Percentiles rank a stretch among this genome's conserved stretches.
phyloP scores from a whole-genome alignment of 2,888 invertebrate genomes.

The Alentia gelatinosa region DNA sequence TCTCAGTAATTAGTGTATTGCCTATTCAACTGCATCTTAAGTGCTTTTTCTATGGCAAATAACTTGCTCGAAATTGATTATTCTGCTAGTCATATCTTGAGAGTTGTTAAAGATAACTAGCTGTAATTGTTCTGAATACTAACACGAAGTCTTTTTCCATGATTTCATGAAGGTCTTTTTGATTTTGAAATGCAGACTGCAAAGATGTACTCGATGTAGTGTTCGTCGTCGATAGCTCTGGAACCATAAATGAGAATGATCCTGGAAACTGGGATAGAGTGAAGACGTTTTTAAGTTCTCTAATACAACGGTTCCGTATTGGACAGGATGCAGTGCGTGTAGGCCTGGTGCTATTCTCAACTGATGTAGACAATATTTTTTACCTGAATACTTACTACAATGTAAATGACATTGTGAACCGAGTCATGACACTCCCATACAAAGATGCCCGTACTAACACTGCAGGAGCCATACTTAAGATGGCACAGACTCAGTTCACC shows the following conservation, averaged over 20 bases:
- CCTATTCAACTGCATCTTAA: too few relatives aligned
- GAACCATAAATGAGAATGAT: constrained; percentile 54
- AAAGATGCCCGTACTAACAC: constrained; percentile 55
- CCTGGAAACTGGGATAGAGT: constrained; percentile 55
- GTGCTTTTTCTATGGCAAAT: too few relatives aligned
- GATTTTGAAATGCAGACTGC: background rate
- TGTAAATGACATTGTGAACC: background rate
- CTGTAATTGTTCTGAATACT: too few relatives aligned
- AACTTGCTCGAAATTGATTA: too few relatives aligned
- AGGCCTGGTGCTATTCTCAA: constrained; percentile 46
- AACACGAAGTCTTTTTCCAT: too few relatives aligned
- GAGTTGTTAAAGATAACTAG: too few relatives aligned
- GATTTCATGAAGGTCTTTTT: too few relatives aligned
- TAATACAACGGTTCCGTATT: constrained; percentile 42
- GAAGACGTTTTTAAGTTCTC: constrained; percentile 23
- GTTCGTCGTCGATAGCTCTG: constrained; percentile 57
- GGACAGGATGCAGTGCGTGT: constrained; percentile 40
- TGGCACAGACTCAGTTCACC: constrained; percentile 9
- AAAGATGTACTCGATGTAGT: constrained; percentile 46
- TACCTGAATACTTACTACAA: constrained; percentile 28
- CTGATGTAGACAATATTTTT: constrained; percentile 23
- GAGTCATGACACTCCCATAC: constrained; percentile 33
- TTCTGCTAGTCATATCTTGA: too few relatives aligned
- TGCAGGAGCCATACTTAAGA: constrained; percentile 11
- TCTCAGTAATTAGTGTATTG: too few relatives aligned